Evolutionary conservation across 1,140 invertebrate genomes (phyloP).

Genomic region (Stenopsyche tienmushanensis): DNA sequence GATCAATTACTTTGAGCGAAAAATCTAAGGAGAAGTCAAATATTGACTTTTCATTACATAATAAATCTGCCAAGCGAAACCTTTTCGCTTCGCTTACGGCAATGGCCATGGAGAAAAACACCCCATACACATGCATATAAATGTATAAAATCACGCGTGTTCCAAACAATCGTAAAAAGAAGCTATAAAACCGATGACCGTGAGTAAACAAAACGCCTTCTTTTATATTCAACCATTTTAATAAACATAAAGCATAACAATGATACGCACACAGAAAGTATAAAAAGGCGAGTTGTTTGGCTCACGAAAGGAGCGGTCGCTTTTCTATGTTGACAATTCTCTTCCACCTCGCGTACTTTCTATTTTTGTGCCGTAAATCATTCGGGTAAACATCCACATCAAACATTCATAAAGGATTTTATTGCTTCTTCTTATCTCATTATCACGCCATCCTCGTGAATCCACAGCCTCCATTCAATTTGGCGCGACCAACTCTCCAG

Average conservation of each 20-base stretch:
- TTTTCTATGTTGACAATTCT: neutral
- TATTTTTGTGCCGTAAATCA: neutral
- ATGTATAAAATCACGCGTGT: neutral
- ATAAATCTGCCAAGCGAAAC: too few species aligned
- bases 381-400: neutral
- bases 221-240: constrained; percentile 11
- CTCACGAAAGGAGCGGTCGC: neutral
- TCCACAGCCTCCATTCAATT: neutral
- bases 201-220: constrained; percentile 15
- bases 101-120: too few species aligned
- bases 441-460: neutral
- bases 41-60: too few species aligned
- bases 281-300: neutral
- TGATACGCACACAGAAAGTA: neutral
- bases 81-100: too few species aligned
- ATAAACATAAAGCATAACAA: constrained; percentile 14
- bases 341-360: neutral
- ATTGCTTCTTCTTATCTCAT: neutral
- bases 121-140: too few species aligned
- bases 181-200: constrained; percentile 16
- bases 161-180: neutral
- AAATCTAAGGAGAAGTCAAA: too few species aligned
- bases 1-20: too few species aligned
- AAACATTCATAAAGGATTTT: neutral
- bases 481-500: neutral